A percentile compares a stretch with the other conserved stretches of the same genome.
Evolutionary conservation across 2,797 vertebrate genomes (phyloP).

Genomic region (Phalanger gymnotis): DNA sequence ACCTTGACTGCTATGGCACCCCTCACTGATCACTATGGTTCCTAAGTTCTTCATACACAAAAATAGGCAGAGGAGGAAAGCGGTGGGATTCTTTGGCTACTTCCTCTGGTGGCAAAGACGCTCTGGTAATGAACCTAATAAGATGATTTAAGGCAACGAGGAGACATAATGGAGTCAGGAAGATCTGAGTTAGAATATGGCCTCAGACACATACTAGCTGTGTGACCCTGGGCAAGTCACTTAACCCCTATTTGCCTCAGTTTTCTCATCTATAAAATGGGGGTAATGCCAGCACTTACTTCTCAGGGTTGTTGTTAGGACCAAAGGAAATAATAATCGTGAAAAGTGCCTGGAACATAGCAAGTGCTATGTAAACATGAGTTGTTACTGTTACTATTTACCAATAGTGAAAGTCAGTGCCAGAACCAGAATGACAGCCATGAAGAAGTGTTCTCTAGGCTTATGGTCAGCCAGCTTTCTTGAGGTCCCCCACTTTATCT

Average conservation of each 20-base stretch:
- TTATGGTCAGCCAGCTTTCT: background rate
- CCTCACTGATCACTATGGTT: background rate
- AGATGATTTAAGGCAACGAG: background rate
- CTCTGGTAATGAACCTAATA: background rate
- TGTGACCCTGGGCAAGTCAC: background rate
- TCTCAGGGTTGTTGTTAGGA: background rate
- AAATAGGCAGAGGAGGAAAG: background rate
- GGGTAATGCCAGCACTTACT: background rate
- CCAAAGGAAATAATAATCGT: background rate
- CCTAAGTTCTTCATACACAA: background rate
- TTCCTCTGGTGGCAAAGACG: background rate
- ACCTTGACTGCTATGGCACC: background rate
- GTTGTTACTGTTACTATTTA: background rate
- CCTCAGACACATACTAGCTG: background rate
- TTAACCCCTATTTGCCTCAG: background rate
- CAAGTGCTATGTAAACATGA: background rate
- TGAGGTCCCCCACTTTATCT: background rate
- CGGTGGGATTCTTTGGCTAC: background rate
- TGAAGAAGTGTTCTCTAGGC: background rate
- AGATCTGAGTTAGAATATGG: background rate
- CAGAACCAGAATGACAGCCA: background rate
- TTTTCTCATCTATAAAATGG: background rate
- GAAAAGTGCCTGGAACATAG: background rate
- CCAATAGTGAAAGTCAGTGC: background rate
- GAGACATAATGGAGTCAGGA: background rate